A percentile compares a stretch with the other conserved stretches of the same genome.
Conservation (phyloP, 2,113 vertebrate species). For the Cavia porcellus region DNA sequence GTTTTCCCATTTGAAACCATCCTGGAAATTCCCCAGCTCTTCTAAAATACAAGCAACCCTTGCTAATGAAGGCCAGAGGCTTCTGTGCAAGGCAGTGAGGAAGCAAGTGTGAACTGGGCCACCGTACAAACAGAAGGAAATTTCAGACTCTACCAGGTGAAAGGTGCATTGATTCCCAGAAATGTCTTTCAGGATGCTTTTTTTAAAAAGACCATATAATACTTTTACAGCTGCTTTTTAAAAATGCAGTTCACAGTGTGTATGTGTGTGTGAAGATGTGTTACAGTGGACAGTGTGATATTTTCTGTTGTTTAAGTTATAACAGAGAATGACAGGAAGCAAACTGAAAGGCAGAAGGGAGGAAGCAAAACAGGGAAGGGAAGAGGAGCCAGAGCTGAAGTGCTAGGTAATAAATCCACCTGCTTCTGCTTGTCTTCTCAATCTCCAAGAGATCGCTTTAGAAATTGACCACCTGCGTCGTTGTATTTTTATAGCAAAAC, state of each 20-base stretch:
- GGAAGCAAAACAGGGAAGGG: background rate
- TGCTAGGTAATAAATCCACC: background rate
- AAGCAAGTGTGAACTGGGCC: constrained; percentile 36
- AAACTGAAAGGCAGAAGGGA: background rate
- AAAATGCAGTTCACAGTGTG: background rate
- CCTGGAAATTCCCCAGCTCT: constrained; percentile 40
- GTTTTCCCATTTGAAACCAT: constrained; percentile 44
- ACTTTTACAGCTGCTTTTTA: constrained; percentile 53
- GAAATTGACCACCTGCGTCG: constrained; percentile 50
- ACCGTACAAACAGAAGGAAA: constrained; percentile 27
- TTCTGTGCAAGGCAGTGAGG: background rate
- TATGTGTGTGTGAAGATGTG: constrained; percentile 56
- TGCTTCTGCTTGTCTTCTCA: background rate
- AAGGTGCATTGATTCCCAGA: constrained; percentile 58
- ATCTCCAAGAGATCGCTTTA: constrained; percentile 40
- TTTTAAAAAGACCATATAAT: constrained; percentile 5
- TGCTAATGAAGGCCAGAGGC: background rate
- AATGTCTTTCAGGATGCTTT: constrained; percentile 13
- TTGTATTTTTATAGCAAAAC: background rate
- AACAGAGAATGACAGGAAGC: constrained; percentile 27
- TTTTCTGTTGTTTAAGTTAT: constrained; percentile 63
- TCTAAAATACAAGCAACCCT: constrained; percentile 42
- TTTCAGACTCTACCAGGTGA: constrained; percentile 49
- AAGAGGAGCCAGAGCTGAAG: background rate
- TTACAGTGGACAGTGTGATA: constrained; percentile 60